A percentile compares a stretch with the other conserved stretches of the same genome.
Conservation (phyloP, 2,797 vertebrate genomes). For the Aselliscus stoliczkanus region DNA sequence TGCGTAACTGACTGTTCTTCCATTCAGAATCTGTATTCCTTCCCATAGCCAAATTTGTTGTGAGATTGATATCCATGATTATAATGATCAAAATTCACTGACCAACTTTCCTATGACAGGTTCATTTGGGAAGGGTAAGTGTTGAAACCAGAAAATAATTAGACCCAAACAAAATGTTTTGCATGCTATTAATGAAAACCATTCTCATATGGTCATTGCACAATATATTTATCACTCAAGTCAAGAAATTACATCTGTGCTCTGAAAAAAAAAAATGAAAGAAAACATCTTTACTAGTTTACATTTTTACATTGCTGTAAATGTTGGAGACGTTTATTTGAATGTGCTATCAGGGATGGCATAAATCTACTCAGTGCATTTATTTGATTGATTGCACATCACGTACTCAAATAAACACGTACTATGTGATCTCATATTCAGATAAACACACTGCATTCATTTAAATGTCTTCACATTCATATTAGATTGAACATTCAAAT, state of each 20-base stretch:
- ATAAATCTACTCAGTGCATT: slow-evolving; percentile 48
- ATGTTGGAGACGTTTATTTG: slow-evolving; percentile 51
- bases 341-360: slow-evolving; percentile 45
- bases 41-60: neutral
- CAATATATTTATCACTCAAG: neutral
- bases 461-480: slow-evolving; percentile 61
- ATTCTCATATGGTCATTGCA: neutral
- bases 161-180: neutral
- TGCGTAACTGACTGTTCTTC: neutral
- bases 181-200: neutral
- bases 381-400: slow-evolving; percentile 66
- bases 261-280: neutral
- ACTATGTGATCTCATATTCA: slow-evolving; percentile 51
- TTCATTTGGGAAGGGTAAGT: neutral
- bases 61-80: neutral
- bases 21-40: neutral
- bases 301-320: slow-evolving; percentile 4
- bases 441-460: slow-evolving; percentile 63
- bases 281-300: neutral
- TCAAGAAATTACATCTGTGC: slow-evolving; percentile 7
- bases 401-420: slow-evolving; percentile 58
- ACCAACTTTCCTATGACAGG: neutral
- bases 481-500: slow-evolving; percentile 58
- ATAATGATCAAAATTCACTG: neutral
- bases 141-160: neutral